Evolutionary conservation across 2,113 vertebrate genomes (phyloP).

Genomic region (Hippolais icterina): DNA sequence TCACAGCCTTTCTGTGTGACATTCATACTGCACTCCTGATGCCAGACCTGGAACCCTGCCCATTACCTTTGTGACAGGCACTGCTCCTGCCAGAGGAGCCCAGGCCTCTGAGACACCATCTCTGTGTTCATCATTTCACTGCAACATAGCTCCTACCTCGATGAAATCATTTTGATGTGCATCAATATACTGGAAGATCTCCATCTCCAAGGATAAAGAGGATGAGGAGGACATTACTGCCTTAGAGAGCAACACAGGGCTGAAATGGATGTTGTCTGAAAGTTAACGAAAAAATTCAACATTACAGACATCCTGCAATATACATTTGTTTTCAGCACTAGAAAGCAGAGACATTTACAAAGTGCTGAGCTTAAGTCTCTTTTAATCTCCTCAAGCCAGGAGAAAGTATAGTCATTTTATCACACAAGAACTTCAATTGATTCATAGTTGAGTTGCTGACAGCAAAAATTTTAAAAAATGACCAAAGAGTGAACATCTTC

Average conservation of each 20-base stretch:
- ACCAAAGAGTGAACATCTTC: not conserved
- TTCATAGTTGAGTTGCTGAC: not conserved
- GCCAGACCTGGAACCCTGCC: not conserved
- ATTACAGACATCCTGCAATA: not conserved
- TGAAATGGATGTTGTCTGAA: not conserved
- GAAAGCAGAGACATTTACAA: not conserved
- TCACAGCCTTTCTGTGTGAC: not conserved
- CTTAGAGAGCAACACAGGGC: not conserved
- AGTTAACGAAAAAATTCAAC: not conserved
- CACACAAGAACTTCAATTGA: not conserved
- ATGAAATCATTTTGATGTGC: conserved; percentile 66
- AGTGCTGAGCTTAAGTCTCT: not conserved
- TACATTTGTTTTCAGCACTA: not conserved
- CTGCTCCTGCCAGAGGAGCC: not conserved
- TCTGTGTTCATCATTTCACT: not conserved
- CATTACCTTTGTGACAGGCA: not conserved
- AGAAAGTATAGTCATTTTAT: not conserved
- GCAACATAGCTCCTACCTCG: conserved; percentile 36
- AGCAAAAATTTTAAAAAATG: not conserved
- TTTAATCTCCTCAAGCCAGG: not conserved
- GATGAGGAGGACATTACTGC: not conserved
- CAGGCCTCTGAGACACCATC: not conserved
- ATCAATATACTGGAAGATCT: conserved; percentile 67
- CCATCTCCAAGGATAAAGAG: not conserved
- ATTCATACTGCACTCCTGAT: not conserved